Evolutionary conservation across 2,113 vertebrate species (phyloP), one percentile per base, ranked within the genome.

Genomic region (Hyperoodon ampullatus): DNA sequence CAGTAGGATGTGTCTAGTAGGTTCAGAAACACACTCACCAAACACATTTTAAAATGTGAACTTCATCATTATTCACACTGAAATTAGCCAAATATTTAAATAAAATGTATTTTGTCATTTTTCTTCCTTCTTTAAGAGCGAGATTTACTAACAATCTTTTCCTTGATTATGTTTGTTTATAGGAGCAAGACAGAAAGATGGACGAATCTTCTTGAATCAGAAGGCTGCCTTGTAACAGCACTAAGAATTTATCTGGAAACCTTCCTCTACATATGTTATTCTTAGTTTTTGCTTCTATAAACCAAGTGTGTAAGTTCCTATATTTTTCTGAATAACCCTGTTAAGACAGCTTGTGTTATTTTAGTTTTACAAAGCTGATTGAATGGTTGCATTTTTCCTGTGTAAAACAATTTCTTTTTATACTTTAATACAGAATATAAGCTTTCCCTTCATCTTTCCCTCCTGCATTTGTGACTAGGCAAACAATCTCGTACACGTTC

Each of bases 141-240:
- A 82, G 13, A 87, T 92, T 44, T 91, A 60, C 74, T 96, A 87
- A 96, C 33, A 55, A 60, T 61, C 26, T 77, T 84, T 80, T 93
- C 70, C 97, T 89, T 97, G 88, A 86, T 72, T 92, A 28, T 95
- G 68, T 95, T 91, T 84, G 80, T 80, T 96, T 92, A 65, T 97
- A 99, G 98, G 98, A 94, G 50, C 96, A 97, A 98, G 94, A 98
- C 97, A 96, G 98, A 98, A 98, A 89, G 96, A 96, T 55, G 93
- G 93, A 88, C 53, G 80, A 21, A 0, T 18, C 96, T 97, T 96
- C 96, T 97, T 97, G 93, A 95, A 97, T 95, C 96, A 96, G 94
- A 97, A 97, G 97, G 30, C 92, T 60, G 74, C 68, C 74, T 95
- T 75, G 44, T 97, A 97, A 95, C 87, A 94, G 90, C 92, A 84